Evolutionary conservation across 2,888 invertebrate species (phyloP).

Genomic region (Melipona bicolor): DNA sequence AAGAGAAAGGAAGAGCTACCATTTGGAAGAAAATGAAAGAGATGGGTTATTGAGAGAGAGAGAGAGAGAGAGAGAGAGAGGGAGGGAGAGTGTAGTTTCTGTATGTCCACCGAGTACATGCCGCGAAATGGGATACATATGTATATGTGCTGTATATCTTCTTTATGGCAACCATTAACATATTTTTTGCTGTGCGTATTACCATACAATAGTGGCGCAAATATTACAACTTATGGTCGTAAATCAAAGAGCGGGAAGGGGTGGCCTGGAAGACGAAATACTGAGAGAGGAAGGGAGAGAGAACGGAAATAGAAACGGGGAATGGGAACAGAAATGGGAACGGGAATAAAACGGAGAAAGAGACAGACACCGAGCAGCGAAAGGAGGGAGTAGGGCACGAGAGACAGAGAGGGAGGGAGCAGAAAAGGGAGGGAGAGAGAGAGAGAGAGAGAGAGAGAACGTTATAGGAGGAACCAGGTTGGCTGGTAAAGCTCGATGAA

Average conservation of each 20-base stretch:
- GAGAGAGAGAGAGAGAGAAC: neutral
- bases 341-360: neutral
- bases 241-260: slow-evolving; percentile 78
- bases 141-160: slow-evolving; percentile 80
- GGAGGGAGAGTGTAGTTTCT: slow-evolving; percentile 71
- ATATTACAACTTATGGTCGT: slow-evolving; percentile 83
- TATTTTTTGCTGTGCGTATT: slow-evolving; percentile 83
- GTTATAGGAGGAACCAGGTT: neutral
- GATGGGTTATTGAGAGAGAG: slow-evolving; percentile 42
- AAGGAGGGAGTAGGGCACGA: neutral
- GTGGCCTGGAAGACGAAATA: slow-evolving; percentile 58
- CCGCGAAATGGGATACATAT: slow-evolving; percentile 81
- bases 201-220: slow-evolving; percentile 84
- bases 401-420: neutral
- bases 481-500: neutral
- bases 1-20: neutral
- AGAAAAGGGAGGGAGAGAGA: neutral
- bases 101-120: slow-evolving; percentile 78
- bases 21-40: slow-evolving; percentile 38
- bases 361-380: neutral
- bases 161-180: slow-evolving; percentile 84
- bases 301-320: slow-evolving; percentile 5
- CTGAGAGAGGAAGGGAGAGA: slow-evolving; percentile 27
- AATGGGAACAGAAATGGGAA: neutral
- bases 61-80: neutral